These are phyloP conservation scores for Falco novaeseelandiae DNA, from an alignment of 2,797 vertebrate genomes.

Conservation along the genomic window DNA sequence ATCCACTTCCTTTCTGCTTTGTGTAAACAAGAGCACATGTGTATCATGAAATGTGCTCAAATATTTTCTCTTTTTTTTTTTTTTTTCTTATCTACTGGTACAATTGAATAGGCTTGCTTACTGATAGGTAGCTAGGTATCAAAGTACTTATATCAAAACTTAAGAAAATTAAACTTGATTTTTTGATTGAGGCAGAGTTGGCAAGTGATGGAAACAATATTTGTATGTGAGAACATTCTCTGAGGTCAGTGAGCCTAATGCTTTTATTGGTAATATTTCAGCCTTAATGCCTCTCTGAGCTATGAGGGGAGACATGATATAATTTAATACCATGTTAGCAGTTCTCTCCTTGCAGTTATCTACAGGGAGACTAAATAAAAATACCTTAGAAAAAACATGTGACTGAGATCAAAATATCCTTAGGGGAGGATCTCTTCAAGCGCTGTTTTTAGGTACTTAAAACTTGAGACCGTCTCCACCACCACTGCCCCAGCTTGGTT, in stretches of 20 bases:
- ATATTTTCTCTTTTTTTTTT: constrained; percentile 10
- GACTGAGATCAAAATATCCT: constrained; percentile 37
- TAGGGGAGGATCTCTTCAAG: not conserved
- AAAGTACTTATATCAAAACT: not conserved
- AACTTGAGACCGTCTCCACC: not conserved
- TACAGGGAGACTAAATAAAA: constrained; percentile 48
- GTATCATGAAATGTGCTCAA: not conserved
- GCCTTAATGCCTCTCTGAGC: not conserved
- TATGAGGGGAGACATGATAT: not conserved
- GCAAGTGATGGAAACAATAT: not conserved
- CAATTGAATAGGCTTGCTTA: not conserved
- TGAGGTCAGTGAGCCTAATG: not conserved
- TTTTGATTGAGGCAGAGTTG: not conserved
- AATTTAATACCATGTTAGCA: not conserved
- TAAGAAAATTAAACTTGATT: not conserved
- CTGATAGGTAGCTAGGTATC: not conserved
- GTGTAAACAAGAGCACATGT: not conserved
- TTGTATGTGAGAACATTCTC: not conserved
- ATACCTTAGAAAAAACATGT: constrained; percentile 1
- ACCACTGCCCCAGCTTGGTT: rapidly evolving
- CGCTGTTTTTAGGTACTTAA: not conserved
- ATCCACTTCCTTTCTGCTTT: not conserved
- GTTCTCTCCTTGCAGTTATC: constrained; percentile 16
- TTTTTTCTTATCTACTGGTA: not conserved
- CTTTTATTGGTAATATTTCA: not conserved